Evolutionary conservation across 2,113 vertebrate species (phyloP).

Genomic region (Callopanchax toddi): DNA sequence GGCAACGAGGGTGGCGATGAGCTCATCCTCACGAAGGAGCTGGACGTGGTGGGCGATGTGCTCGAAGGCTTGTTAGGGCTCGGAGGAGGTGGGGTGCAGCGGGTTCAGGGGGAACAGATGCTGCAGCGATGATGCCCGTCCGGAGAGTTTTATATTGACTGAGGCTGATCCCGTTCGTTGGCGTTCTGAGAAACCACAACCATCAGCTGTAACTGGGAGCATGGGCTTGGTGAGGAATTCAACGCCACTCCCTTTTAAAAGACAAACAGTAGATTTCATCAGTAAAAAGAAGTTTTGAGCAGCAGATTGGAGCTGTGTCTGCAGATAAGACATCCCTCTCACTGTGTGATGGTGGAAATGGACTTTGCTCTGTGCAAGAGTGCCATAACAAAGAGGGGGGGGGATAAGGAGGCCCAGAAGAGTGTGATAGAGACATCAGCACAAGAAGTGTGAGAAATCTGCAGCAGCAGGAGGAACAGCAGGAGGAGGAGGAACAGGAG

Average conservation of each 20-base stretch:
- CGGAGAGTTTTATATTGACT: constrained; percentile 49
- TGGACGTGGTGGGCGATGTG: constrained; percentile 57
- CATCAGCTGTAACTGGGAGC: constrained; percentile 37
- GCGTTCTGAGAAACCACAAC: constrained; percentile 33
- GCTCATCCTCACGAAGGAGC: constrained; percentile 73
- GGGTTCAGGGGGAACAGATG: constrained; percentile 68
- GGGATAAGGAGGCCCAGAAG: background rate
- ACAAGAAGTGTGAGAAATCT: constrained; percentile 36
- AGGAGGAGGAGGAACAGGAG: constrained; percentile 24
- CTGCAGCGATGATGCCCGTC: constrained; percentile 58
- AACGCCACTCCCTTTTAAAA: constrained; percentile 46
- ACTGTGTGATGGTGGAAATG: constrained; percentile 55
- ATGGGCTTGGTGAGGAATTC: constrained; percentile 11
- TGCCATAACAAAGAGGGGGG: constrained; percentile 26
- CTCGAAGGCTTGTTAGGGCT: constrained; percentile 59
- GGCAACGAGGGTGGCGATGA: constrained; percentile 74
- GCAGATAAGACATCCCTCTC: constrained; percentile 47
- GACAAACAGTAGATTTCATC: constrained; percentile 17
- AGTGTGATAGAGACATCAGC: constrained; percentile 50
- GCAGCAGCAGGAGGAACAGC: constrained; percentile 36
- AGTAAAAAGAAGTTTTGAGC: constrained; percentile 17
- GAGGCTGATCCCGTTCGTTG: constrained; percentile 44
- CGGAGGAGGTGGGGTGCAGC: constrained; percentile 19
- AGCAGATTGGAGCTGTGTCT: constrained; percentile 41
- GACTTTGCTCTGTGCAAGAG: constrained; percentile 33